phyloP scores from a whole-genome alignment of 2,113 vertebrate genomes.

The Psammodynastes pulverulentus region DNA sequence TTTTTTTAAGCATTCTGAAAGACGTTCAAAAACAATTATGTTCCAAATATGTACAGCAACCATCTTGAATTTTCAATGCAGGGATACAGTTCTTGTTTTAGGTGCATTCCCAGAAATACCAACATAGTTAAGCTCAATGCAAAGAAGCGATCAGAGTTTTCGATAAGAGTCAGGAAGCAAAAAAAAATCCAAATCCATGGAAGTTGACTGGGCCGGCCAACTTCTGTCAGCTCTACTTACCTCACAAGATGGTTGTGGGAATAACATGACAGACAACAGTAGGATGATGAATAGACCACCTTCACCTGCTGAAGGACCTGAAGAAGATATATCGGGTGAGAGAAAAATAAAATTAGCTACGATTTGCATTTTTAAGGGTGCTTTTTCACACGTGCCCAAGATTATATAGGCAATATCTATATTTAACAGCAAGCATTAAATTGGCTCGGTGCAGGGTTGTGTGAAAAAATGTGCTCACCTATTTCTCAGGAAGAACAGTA shows the following conservation, averaged over 20 bases:
- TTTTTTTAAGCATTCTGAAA: neutral
- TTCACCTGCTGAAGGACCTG: neutral
- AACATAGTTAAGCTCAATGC: neutral
- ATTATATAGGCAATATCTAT: neutral
- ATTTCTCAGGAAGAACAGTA: conserved; percentile 40
- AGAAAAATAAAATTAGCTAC: neutral
- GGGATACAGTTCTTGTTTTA: neutral
- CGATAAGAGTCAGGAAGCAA: neutral
- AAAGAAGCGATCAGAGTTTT: neutral
- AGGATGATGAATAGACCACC: neutral
- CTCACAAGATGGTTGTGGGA: neutral
- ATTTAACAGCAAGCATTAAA: conserved; percentile 17
- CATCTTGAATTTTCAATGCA: neutral
- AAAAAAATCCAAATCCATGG: neutral
- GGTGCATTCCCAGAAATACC: neutral
- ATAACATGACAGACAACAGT: neutral
- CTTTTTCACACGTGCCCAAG: conserved; percentile 10
- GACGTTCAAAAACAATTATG: neutral
- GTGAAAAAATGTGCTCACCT: conserved; percentile 9
- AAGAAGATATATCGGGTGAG: neutral
- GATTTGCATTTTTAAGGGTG: neutral
- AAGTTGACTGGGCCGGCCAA: neutral
- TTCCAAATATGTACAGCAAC: neutral
- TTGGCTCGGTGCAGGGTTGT: neutral
- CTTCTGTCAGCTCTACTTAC: neutral